A percentile compares a stretch with the other conserved stretches of the same genome.
These are phyloP conservation scores for Phyto melanocephala DNA, from an alignment of 2,888 invertebrate genomes.

Conservation along the genomic window DNA sequence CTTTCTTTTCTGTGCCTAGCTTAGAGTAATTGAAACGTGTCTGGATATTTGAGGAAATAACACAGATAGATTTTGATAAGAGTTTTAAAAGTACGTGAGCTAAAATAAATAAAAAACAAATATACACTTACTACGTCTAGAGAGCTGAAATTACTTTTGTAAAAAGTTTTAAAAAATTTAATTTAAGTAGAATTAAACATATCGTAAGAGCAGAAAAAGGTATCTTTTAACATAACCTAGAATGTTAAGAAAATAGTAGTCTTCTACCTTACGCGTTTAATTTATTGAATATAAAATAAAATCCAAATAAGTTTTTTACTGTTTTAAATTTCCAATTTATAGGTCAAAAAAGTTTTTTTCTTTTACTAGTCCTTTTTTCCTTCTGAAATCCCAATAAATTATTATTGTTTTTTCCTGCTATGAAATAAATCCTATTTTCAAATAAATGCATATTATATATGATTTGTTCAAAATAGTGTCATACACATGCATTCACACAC, in stretches of 20 bases:
- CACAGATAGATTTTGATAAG: slow-evolving; percentile 62
- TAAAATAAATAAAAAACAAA: slow-evolving; percentile 16
- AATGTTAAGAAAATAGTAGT: no score
- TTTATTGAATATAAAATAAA: no score
- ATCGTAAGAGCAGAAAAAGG: no score
- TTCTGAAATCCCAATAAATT: not conserved
- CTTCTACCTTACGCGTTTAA: no score
- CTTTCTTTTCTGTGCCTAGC: slow-evolving; percentile 44
- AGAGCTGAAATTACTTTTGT: not conserved
- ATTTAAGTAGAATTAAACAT: no score
- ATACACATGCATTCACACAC: not conserved
- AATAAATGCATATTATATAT: slow-evolving; percentile 31
- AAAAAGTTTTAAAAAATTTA: not conserved
- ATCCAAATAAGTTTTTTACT: no score
- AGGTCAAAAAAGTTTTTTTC: no score
- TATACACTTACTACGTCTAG: no score
- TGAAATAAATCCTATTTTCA: slow-evolving; percentile 27
- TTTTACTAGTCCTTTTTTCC: not conserved
- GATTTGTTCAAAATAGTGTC: slow-evolving; percentile 35
- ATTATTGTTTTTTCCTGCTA: not conserved
- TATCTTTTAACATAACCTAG: no score
- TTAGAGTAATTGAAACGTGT: slow-evolving; percentile 66
- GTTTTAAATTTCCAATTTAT: no score
- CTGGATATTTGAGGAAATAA: slow-evolving; percentile 57
- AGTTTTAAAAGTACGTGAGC: slow-evolving; percentile 49